Evolutionary conservation across 2,113 vertebrate species (phyloP), one percentile per base, ranked within the genome.

Genomic region (Forbesichthys agassizii): DNA sequence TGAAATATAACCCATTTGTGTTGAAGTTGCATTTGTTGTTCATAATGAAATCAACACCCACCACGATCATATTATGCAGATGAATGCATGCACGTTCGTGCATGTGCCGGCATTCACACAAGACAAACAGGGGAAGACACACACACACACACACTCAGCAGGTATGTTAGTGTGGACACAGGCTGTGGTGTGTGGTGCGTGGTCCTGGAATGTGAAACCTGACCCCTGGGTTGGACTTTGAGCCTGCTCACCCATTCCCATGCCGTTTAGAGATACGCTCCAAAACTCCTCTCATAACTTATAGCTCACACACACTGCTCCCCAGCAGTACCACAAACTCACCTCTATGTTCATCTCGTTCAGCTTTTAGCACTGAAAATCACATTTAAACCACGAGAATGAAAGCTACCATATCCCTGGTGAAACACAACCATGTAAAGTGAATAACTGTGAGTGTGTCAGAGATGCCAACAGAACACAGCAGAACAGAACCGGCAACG

Each of bases 161-260:
- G 91, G 90, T 91, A 92, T 91, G 88, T 88, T 82, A 82, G 85
- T 71, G 76, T 84, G 86, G 87, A 91, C 83, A 90, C 89, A 90
- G 87, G 84, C 88, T 61, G 82, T 81, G 83, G 86, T 91, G 86
- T 61, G 82, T 81, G 83, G 86, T 91, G 86, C 88, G 86, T 83
- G 74, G 78, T 88, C 85, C 86, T 88, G 90, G 92, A 93, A 93
- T 92, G 92, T 71, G 90, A 90, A 92, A 92, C 82, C 85, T 89
- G 89, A 92, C 89, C 91, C 86, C 81, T 78, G 64, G 75, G 72
- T 77, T 84, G 85, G 86, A 88, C 91, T 88, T 78, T 69, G 81
- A 91, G 83, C 85, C 82, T 87, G 80, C 79, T 88, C 84, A 77
- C 88, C 88, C 87, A 90, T 90, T 88, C 85, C 88, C 79, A 79